phyloP scores from a whole-genome alignment of 1,140 invertebrate genomes.

The Phymorhynchus buccinoides region DNA sequence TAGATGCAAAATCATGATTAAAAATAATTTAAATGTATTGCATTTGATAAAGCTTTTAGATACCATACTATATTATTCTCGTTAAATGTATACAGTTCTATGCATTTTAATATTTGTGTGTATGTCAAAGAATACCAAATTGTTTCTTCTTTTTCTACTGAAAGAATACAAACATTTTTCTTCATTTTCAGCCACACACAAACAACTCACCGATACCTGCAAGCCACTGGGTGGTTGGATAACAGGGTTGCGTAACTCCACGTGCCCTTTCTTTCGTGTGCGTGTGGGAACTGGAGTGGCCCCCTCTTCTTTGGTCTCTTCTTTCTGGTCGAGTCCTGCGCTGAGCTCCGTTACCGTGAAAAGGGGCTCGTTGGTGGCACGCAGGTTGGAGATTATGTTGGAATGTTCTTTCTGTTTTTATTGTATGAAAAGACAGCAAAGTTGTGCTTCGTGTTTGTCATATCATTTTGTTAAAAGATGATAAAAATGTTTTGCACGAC shows the following conservation, averaged over 20 bases:
- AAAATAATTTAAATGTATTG: no score
- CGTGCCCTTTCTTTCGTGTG: conserved; percentile 68
- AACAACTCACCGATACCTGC: conserved; percentile 62
- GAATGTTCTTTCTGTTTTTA: conserved; percentile 91
- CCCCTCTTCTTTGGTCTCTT: conserved; percentile 70
- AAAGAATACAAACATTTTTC: background rate
- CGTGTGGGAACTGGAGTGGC: conserved; percentile 50
- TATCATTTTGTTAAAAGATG: no score
- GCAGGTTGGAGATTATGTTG: conserved; percentile 89
- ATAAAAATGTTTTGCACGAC: no score
- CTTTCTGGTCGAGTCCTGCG: conserved; percentile 65
- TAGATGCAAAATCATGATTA: no score
- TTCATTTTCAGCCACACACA: background rate
- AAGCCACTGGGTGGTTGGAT: conserved; percentile 67
- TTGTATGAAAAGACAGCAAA: background rate
- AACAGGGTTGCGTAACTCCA: conserved; percentile 69
- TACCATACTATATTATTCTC: no score
- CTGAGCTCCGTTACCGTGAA: conserved; percentile 71
- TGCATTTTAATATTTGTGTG: no score
- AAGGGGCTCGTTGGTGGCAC: conserved; percentile 87
- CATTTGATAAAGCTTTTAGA: no score
- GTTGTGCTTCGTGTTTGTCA: no score
- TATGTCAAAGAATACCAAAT: no score
- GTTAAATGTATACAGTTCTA: no score
- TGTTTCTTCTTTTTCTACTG: no score